A percentile compares a stretch with the other conserved stretches of the same genome.
These are phyloP conservation scores for Stegophylla sp. DNA, from an alignment of 2,888 invertebrate genomes.

Conservation along the genomic window DNA sequence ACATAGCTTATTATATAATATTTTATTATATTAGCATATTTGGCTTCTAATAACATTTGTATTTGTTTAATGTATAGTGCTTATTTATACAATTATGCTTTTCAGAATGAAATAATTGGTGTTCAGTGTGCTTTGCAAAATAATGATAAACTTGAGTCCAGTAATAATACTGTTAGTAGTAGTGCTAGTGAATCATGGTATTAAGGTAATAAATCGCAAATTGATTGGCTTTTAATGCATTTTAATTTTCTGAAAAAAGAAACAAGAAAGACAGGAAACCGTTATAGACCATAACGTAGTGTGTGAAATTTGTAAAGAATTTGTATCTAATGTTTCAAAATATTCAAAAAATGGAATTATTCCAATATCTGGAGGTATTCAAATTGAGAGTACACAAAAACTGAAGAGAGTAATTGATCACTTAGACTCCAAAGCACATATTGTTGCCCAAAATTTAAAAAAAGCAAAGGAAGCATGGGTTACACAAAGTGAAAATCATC, in stretches of 20 bases:
- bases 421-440: too few species aligned
- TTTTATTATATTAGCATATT: neutral
- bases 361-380: too few species aligned
- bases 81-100: constrained; percentile 8
- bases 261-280: constrained; percentile 5
- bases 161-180: constrained; percentile 1
- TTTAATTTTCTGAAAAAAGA: constrained; percentile 8
- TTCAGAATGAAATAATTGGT: constrained; percentile 7
- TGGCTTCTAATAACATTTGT: constrained; percentile 8
- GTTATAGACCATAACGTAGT: neutral
- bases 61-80: neutral
- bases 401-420: too few species aligned
- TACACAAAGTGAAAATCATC: too few species aligned
- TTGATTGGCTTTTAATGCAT: constrained; percentile 7
- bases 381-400: too few species aligned
- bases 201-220: constrained; percentile 1
- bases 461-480: too few species aligned
- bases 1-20: neutral
- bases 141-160: neutral
- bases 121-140: constrained; percentile 4
- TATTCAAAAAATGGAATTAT: too few species aligned
- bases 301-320: too few species aligned
- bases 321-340: too few species aligned
- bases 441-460: too few species aligned
- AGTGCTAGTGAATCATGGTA: neutral